Evolutionary conservation across 2,797 vertebrate genomes (phyloP), one percentile per base, ranked within the genome.

Genomic region (Acomys russatus): DNA sequence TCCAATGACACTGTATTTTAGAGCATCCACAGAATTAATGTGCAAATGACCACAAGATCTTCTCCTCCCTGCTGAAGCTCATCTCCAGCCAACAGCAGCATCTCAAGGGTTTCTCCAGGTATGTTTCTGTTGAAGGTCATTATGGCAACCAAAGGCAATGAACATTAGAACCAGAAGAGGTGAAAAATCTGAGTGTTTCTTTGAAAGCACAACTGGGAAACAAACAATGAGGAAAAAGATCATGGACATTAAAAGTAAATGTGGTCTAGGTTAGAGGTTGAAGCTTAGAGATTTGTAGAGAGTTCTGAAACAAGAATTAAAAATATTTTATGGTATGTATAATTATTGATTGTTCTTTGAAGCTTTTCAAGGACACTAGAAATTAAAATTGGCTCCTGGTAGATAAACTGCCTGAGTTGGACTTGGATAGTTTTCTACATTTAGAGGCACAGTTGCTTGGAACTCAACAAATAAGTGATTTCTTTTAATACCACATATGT

Each of bases 361-460:
- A 73, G 12, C 28, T 74, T 87, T 68, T 91, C 22, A 30, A 86
- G 18, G 10, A 12, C 90, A 30, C 71, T 7, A 51, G 2, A 83
- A 93, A 68, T 64, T 11, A 83, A 92, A 9, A 17, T 70, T 87
- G 51, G 1, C 10, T 70, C 89, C 83, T 73, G 11, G 11, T 35
- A 70, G 23, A 84, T 79, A 64, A 20, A 63, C 1, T 33, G 35
- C 12, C 9, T 30, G 44, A 68, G 59, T 83, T 83, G 33, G 63
- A 63, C 70, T 91, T 91, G 30, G 66, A 35, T 44, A 77, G 4
- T 51, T 85, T 51, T 68, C n/a, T 96, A 30, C 63, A 91, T 76
- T 77, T 68, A 18, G 23, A 35, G 11, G 2, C 59, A 6, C 7
- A 76, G 25, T 33, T 93, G 10, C 28, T 80, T 85, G 14, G 20